A percentile compares a stretch with the other conserved stretches of the same genome.
phyloP scores from a whole-genome alignment of 2,797 vertebrate species.

The Alcedo atthis region DNA sequence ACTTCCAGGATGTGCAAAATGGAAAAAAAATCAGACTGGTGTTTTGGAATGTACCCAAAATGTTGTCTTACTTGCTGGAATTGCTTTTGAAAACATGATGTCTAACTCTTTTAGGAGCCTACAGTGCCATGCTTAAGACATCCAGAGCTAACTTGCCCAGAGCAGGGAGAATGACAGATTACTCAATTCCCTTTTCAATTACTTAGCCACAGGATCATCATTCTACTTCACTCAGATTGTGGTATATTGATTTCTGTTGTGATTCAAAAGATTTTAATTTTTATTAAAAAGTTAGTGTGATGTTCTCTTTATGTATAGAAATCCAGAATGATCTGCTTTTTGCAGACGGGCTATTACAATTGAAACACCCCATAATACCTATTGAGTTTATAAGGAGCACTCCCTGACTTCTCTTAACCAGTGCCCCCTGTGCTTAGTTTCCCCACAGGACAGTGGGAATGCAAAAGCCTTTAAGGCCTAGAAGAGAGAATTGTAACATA shows the following conservation, averaged over 20 bases:
- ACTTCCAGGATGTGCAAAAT: not conserved
- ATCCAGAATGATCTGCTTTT: conserved; percentile 41
- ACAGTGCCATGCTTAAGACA: not conserved
- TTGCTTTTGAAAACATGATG: not conserved
- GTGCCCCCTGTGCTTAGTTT: not conserved
- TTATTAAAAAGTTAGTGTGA: conserved; percentile 57
- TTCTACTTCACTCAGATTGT: conserved; percentile 56
- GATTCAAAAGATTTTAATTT: conserved; percentile 68
- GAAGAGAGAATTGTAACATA: not conserved
- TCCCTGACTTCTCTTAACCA: not conserved
- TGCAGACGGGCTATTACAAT: not conserved
- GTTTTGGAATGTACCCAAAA: not conserved
- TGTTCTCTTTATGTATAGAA: conserved; percentile 38
- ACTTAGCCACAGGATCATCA: conserved; percentile 67
- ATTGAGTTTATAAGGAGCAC: not conserved
- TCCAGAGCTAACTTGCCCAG: not conserved
- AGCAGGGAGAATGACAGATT: conserved; percentile 60
- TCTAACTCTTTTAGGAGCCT: not conserved
- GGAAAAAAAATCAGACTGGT: not conserved
- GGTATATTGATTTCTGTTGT: conserved; percentile 69
- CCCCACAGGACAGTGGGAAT: not conserved
- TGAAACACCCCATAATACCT: not conserved
- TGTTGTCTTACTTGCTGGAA: not conserved
- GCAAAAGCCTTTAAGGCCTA: not conserved
- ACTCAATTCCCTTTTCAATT: conserved; percentile 64